Evolutionary conservation across 2,888 invertebrate species (phyloP).

Genomic region (Drosophila robusta): DNA sequence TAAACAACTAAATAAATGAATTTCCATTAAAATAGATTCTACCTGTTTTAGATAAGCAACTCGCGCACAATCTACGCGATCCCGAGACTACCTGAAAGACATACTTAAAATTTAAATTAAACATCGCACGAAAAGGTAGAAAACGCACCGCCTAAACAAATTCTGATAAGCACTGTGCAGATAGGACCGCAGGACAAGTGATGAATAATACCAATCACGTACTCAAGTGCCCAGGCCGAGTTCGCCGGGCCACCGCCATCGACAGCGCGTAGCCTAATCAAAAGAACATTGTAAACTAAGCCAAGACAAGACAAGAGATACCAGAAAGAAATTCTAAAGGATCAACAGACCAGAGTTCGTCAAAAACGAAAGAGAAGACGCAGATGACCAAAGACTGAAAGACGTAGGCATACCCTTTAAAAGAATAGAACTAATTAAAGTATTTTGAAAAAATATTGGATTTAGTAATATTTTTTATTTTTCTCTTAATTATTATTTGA

Average conservation of each 20-base stretch:
- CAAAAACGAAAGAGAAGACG: slow-evolving; percentile 21
- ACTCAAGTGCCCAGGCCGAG: slow-evolving; percentile 17
- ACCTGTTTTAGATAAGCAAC: slow-evolving; percentile 68
- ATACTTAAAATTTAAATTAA: slow-evolving; percentile 79
- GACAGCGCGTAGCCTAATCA: slow-evolving; percentile 62
- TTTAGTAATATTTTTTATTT: no score
- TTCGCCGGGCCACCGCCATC: slow-evolving; percentile 42
- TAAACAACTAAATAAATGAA: slow-evolving; percentile 66
- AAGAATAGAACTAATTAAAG: no score
- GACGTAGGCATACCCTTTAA: slow-evolving; percentile 30
- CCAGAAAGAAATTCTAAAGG: slow-evolving; percentile 64
- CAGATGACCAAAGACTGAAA: background rate
- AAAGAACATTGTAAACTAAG: slow-evolving; percentile 76
- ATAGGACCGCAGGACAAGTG: slow-evolving; percentile 66
- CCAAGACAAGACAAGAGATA: slow-evolving; percentile 59
- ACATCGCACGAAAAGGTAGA: slow-evolving; percentile 43
- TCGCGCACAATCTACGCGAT: slow-evolving; percentile 23
- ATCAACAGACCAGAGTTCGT: slow-evolving; percentile 49
- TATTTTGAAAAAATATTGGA: no score
- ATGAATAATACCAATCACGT: slow-evolving; percentile 83
- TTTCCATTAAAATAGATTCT: slow-evolving; percentile 60
- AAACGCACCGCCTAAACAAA: slow-evolving; percentile 69
- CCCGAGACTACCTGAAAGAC: slow-evolving; percentile 57
- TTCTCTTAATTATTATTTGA: no score
- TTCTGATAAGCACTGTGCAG: slow-evolving; percentile 63